These are phyloP conservation scores for Neomorphus geoffroyi DNA, from an alignment of 2,797 vertebrate species.

Conservation along the genomic window DNA sequence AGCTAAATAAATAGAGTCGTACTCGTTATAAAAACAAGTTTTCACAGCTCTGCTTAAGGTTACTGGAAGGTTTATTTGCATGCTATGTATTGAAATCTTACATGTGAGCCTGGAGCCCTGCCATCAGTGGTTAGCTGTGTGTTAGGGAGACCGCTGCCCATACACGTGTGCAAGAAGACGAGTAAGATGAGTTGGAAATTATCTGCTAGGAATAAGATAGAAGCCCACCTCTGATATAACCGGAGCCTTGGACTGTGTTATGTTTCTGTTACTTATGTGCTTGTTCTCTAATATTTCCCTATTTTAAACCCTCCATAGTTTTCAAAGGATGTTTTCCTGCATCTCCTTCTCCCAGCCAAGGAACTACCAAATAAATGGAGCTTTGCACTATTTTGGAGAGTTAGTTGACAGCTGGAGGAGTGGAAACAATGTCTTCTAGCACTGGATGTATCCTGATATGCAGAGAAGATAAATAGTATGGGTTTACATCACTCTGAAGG, in stretches of 20 bases:
- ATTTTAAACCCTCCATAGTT: not conserved
- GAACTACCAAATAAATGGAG: not conserved
- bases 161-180: not conserved
- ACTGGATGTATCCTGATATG: not conserved
- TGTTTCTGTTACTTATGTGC: not conserved
- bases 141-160: not conserved
- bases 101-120: not conserved
- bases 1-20: slow-evolving; percentile 1
- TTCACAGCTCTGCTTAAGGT: slow-evolving; percentile 32
- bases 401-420: not conserved
- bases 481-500: not conserved
- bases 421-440: not conserved
- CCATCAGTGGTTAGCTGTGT: not conserved
- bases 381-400: not conserved
- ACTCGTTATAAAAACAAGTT: not conserved
- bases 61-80: slow-evolving; percentile 7
- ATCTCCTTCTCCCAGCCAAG: not conserved
- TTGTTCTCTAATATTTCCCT: not conserved
- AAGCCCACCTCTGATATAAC: not conserved
- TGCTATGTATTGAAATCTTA: not conserved
- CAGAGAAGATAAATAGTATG: not conserved
- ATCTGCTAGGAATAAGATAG: not conserved
- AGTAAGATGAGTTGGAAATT: not conserved
- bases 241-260: not conserved
- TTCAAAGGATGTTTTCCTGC: not conserved